phyloP scores from a whole-genome alignment of 2,797 vertebrate genomes.

The Manis javanica region DNA sequence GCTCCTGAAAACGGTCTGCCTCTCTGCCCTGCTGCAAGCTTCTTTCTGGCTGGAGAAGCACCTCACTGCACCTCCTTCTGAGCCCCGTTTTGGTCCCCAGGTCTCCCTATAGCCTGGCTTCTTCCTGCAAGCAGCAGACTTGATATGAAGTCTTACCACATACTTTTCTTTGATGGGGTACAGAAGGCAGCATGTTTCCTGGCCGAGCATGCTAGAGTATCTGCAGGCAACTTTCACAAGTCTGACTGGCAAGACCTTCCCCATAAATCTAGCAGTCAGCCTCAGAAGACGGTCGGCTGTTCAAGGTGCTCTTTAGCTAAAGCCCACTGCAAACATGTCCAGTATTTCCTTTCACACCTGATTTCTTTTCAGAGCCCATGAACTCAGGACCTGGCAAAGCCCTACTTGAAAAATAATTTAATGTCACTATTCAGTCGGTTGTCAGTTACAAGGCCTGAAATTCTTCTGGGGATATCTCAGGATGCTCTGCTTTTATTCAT shows the following conservation, averaged over 20 bases:
- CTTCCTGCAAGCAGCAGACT: slow-evolving; percentile 1
- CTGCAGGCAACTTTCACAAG: neutral
- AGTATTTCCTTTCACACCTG: neutral
- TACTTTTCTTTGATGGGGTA: slow-evolving; percentile 30
- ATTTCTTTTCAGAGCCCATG: slow-evolving; percentile 54
- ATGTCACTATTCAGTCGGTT: neutral
- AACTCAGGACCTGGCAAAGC: slow-evolving; percentile 44
- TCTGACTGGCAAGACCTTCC: slow-evolving; percentile 52
- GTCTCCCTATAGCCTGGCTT: neutral
- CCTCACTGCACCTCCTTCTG: neutral
- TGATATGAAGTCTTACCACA: slow-evolving; percentile 14
- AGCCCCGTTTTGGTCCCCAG: neutral
- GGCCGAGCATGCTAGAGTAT: neutral
- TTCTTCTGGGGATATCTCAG: neutral
- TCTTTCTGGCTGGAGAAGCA: neutral
- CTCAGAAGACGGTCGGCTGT: neutral
- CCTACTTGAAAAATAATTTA: slow-evolving; percentile 64
- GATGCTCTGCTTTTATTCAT: neutral
- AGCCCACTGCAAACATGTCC: neutral
- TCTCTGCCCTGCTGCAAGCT: neutral
- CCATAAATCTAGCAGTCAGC: neutral
- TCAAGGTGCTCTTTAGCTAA: slow-evolving; percentile 49
- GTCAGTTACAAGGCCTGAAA: slow-evolving; percentile 42
- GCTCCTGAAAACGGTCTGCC: neutral
- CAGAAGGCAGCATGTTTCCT: neutral